phyloP scores from a whole-genome alignment of 2,113 vertebrate genomes.

The Oreotrochilus melanogaster region DNA sequence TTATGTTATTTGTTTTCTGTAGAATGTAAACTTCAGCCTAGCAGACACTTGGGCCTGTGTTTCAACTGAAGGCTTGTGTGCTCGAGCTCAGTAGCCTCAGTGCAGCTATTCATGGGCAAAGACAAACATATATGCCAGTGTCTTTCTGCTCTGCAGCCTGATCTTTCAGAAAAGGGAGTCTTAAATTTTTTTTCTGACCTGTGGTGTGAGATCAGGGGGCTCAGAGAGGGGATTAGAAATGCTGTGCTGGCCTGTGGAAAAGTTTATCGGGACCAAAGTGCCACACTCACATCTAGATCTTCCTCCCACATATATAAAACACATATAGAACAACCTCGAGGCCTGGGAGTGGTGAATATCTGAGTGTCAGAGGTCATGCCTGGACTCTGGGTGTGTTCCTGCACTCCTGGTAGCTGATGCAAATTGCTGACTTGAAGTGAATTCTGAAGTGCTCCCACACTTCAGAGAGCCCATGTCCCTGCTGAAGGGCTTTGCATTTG shows the following conservation, averaged over 20 bases:
- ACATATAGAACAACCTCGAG: not conserved
- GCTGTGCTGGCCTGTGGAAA: not conserved
- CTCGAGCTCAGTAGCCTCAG: not conserved
- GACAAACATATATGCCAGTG: slow-evolving; percentile 6
- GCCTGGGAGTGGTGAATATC: not conserved
- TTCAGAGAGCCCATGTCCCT: accelerated
- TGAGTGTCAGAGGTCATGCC: not conserved
- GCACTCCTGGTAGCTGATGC: not conserved
- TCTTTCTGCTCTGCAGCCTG: not conserved
- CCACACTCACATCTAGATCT: not conserved
- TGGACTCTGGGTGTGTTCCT: not conserved
- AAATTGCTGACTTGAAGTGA: not conserved
- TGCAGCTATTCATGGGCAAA: slow-evolving; percentile 17
- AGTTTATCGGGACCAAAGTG: not conserved
- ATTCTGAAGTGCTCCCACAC: accelerated
- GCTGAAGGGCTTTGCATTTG: accelerated
- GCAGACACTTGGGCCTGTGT: slow-evolving; percentile 19
- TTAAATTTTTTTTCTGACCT: not conserved
- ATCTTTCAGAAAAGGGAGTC: not conserved
- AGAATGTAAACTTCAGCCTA: not conserved
- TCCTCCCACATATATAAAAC: not conserved
- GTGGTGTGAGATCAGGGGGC: not conserved
- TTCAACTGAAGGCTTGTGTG: not conserved
- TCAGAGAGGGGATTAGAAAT: not conserved
- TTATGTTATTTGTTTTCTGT: not conserved